Evolutionary conservation across 2,113 vertebrate genomes (phyloP).

Genomic region (Pangasianodon gigas): DNA sequence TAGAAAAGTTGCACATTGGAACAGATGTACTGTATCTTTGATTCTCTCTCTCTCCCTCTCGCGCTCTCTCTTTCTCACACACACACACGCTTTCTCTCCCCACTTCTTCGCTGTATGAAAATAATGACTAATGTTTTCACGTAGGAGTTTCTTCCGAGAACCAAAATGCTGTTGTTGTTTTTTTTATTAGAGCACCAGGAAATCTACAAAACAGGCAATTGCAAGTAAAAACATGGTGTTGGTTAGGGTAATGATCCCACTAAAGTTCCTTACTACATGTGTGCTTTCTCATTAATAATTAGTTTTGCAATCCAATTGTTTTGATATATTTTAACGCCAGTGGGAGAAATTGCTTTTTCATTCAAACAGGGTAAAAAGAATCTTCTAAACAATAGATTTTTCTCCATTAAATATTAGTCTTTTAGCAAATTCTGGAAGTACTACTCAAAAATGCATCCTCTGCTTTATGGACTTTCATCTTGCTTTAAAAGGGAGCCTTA

Average conservation of each 20-base stretch:
- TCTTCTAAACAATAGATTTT: background rate
- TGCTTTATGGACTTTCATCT: background rate
- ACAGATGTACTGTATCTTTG: background rate
- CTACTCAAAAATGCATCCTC: background rate
- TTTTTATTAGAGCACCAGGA: background rate
- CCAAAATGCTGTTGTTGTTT: background rate
- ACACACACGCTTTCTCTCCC: background rate
- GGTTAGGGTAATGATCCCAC: background rate
- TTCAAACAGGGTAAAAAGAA: background rate
- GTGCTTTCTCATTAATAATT: background rate
- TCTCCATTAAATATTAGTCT: background rate
- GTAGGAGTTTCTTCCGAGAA: conserved; percentile 12
- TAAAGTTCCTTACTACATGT: conserved; percentile 16
- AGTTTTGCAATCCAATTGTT: conserved; percentile 13
- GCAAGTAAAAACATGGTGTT: background rate
- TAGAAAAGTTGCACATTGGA: conserved; percentile 7
- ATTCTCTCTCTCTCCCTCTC: background rate
- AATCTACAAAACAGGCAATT: conserved; percentile 13
- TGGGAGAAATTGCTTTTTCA: background rate
- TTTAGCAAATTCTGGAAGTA: background rate
- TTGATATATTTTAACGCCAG: conserved; percentile 37
- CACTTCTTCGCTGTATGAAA: background rate
- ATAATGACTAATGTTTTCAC: conserved; percentile 9
- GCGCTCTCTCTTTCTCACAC: background rate
- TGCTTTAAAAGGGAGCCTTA: background rate